These are phyloP conservation scores for Gryllus longicercus DNA, from an alignment of 2,888 invertebrate species.

Conservation along the genomic window DNA sequence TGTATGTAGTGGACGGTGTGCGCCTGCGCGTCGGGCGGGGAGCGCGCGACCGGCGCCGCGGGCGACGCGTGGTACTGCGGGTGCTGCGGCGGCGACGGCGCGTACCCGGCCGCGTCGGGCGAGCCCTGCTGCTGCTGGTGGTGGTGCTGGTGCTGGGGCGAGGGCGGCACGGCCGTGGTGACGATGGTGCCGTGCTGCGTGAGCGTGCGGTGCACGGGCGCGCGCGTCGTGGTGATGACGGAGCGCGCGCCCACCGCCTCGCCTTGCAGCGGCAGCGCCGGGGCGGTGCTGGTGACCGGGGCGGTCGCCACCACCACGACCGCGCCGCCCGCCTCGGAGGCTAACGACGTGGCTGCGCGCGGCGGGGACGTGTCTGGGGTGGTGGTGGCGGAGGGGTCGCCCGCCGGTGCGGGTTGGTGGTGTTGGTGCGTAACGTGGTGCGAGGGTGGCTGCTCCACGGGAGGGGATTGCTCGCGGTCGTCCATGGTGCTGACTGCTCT, in stretches of 20 bases:
- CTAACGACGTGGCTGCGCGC: background rate
- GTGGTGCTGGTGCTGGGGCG: background rate
- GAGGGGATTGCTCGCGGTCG: background rate
- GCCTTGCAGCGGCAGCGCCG: background rate
- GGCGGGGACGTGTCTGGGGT: background rate
- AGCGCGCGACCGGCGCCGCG: background rate
- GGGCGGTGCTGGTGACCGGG: background rate
- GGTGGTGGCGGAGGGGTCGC: background rate
- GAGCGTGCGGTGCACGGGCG: slow-evolving; percentile 36
- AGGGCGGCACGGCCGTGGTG: slow-evolving; percentile 51
- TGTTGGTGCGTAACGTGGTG: slow-evolving; percentile 35
- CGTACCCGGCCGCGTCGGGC: background rate
- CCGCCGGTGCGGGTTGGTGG: slow-evolving; percentile 11
- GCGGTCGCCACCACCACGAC: slow-evolving; percentile 32
- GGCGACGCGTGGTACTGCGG: slow-evolving; percentile 30
- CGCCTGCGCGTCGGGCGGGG: slow-evolving; percentile 33
- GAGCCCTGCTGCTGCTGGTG: background rate
- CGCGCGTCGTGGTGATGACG: slow-evolving; percentile 57
- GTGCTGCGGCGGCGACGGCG: slow-evolving; percentile 30
- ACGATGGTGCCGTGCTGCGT: slow-evolving; percentile 47
- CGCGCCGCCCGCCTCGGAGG: background rate
- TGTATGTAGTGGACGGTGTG: slow-evolving; percentile 37
- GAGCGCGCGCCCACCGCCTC: slow-evolving; percentile 42
- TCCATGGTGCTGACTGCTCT: background rate
- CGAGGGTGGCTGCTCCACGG: background rate